Evolutionary conservation across 2,797 vertebrate species (phyloP), one percentile per base, ranked within the genome.

Genomic region (Smutsia temminckii): DNA sequence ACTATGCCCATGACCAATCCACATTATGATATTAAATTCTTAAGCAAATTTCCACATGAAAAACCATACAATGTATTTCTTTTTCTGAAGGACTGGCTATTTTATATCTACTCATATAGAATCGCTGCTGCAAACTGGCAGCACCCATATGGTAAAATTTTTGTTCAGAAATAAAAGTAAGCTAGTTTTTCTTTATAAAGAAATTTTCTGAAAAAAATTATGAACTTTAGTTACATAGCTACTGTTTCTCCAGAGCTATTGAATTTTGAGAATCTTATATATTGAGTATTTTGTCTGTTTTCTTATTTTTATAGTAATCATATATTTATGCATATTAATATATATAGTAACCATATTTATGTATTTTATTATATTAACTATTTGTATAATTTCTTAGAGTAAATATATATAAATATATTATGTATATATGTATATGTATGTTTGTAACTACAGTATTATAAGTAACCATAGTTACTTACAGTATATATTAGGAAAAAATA

Each of bases 11-110:
- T 46, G 46, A 46, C 46, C 46, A 46, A 11, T 12, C 11, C 11
- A 46, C 46, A 46, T 46, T 46, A 46, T 46, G 46, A 46, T 46
- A 46, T 46, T 46, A 46, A 88, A 61, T 81, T 85, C 37, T 55
- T 87, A 93, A 95, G 63, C 46, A 93, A 46, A 66, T 89, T 81
- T 77, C 51, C 53, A 93, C 46, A n/a, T 46, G n/a, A 90, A 75
- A 92, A 92, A 61, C 11, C 7, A 16, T 84, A 68, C 46, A 78
- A 7, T 69, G 11, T 27, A 49, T 87, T 89, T 86, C 37, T 92
- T n/a, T 34, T 80, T n/a, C 16, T 46, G 57, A 89, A 57, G 17
- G 2, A 6, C 59, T 78, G 32, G 10, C 13, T 92, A 69, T 59
- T 93, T 91, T 77, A 46, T 64, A 85, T 85, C 68, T 10, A 84